Conservation (phyloP, 2,113 vertebrate genomes). For the Tetrao urogallus region DNA sequence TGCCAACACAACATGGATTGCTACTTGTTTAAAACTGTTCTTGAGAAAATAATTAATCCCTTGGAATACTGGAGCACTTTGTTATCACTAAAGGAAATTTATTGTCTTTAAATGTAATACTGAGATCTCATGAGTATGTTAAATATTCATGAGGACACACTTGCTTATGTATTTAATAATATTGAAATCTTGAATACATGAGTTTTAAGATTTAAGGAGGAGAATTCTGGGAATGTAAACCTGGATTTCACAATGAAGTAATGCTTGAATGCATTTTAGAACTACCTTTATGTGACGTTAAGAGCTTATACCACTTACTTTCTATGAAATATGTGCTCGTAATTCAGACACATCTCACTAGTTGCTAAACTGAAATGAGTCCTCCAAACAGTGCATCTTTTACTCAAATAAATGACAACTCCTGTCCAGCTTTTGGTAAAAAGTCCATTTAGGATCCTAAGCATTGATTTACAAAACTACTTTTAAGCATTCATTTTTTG, state of each 20-base stretch:
- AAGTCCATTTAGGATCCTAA: not conserved
- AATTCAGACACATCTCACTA: not conserved
- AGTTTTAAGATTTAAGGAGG: not conserved
- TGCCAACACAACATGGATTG: not conserved
- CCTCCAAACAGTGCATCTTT: not conserved
- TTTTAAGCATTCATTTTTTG: not conserved
- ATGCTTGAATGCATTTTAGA: not conserved
- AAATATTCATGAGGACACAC: not conserved
- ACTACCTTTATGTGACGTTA: rapidly evolving
- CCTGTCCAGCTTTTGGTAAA: not conserved
- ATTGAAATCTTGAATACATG: not conserved
- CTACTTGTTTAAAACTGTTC: not conserved
- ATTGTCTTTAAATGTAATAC: not conserved
- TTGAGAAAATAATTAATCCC: not conserved
- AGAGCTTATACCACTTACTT: rapidly evolving
- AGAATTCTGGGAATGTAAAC: not conserved
- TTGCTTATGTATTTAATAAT: not conserved
- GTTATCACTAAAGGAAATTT: not conserved
- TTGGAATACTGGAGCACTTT: not conserved
- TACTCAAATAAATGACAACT: not conserved
- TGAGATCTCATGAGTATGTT: not conserved
- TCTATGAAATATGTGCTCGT: not conserved
- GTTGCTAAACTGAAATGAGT: not conserved
- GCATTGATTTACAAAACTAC: not conserved
- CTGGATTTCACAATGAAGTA: not conserved